A percentile compares a stretch with the other conserved stretches of the same genome.
phyloP scores from a whole-genome alignment of 1,140 invertebrate genomes.

The Heliconius hermathena region DNA sequence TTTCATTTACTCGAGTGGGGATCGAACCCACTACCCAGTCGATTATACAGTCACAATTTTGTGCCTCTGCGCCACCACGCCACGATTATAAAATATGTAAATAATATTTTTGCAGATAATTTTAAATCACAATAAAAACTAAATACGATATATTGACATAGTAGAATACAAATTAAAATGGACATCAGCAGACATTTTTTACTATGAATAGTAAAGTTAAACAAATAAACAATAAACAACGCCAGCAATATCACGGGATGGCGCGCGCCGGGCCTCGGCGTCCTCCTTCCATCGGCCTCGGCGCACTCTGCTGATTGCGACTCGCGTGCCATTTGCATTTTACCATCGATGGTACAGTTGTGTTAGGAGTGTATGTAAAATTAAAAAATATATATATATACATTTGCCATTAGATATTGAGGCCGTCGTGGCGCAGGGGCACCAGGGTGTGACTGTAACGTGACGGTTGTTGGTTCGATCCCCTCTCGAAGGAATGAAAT shows the following conservation, averaged over 20 bases:
- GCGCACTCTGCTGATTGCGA: slow-evolving; percentile 68
- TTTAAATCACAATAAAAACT: neutral
- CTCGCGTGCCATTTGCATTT: slow-evolving; percentile 62
- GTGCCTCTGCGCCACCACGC: no score
- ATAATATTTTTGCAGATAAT: no score
- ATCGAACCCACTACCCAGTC: no score
- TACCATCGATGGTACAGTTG: slow-evolving; percentile 53
- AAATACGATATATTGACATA: neutral
- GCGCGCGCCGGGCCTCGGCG: slow-evolving; percentile 6
- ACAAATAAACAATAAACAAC: slow-evolving; percentile 32
- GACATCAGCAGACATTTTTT: neutral
- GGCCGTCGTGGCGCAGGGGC: no score
- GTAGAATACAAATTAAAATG: neutral
- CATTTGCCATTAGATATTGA: no score
- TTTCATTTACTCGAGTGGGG: no score
- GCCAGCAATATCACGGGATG: slow-evolving; percentile 30
- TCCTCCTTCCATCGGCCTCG: slow-evolving; percentile 33
- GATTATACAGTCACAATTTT: no score
- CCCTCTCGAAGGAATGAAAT: no score
- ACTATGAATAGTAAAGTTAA: neutral
- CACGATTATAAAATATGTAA: no score
- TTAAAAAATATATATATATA: no score
- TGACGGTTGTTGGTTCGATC: no score
- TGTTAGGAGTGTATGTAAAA: neutral
- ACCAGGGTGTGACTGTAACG: no score